Evolutionary conservation across 2,113 vertebrate species (phyloP).

Genomic region (Onychorhynchus coronatus): DNA sequence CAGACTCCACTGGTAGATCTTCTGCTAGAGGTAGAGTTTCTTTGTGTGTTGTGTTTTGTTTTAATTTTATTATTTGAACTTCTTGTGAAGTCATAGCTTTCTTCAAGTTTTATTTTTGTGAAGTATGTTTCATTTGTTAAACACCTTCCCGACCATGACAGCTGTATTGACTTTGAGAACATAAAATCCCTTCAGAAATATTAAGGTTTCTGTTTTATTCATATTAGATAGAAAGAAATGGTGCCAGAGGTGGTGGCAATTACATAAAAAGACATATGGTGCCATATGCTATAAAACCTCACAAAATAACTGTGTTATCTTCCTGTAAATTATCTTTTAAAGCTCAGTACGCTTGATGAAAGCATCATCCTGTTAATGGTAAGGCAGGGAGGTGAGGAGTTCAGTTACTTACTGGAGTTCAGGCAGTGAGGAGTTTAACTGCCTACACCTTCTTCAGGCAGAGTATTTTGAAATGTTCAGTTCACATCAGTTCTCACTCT

Average conservation of each 20-base stretch:
- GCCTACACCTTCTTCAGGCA: not conserved
- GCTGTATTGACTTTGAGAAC: not conserved
- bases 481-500: not conserved
- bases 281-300: not conserved
- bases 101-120: not conserved
- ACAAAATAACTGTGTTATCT: not conserved
- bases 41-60: not conserved
- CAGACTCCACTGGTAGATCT: slow-evolving; percentile 94
- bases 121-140: not conserved
- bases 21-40: slow-evolving; percentile 86
- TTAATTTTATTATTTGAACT: not conserved
- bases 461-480: not conserved
- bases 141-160: not conserved
- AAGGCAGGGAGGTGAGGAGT: not conserved
- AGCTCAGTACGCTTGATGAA: not conserved
- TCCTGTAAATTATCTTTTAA: not conserved
- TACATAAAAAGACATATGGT: not conserved
- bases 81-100: not conserved
- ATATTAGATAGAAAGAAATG: not conserved
- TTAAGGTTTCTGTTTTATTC: not conserved
- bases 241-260: not conserved
- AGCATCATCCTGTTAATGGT: not conserved
- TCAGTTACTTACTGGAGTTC: not conserved
- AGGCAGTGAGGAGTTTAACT: not conserved
- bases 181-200: not conserved